A percentile compares a stretch with the other conserved stretches of the same genome.
phyloP scores from a whole-genome alignment of 1,140 invertebrate species.

The Calliopsis andreniformis region DNA sequence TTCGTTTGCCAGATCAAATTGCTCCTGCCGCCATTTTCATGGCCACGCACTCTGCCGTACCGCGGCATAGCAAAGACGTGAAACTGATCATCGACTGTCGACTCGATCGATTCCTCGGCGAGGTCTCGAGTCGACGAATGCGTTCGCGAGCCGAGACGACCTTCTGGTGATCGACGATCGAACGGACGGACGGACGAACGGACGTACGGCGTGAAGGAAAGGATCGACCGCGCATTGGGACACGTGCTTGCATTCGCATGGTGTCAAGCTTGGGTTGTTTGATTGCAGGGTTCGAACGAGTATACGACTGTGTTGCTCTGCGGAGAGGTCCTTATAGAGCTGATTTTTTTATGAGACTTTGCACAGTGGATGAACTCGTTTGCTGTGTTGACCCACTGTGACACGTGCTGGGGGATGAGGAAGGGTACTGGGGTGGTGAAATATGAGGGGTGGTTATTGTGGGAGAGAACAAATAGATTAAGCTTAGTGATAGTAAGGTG shows the following conservation, averaged over 20 bases:
- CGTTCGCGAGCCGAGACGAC: conserved; percentile 34
- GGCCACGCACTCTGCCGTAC: background rate
- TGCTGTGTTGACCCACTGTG: too few species aligned
- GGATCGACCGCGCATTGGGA: background rate
- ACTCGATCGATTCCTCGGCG: conserved; percentile 29
- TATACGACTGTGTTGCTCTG: too few species aligned
- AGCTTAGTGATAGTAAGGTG: too few species aligned
- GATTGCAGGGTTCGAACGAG: background rate
- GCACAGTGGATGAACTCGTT: too few species aligned
- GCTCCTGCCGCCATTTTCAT: conserved; percentile 5
- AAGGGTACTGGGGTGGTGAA: too few species aligned
- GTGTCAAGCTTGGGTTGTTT: background rate
- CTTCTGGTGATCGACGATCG: conserved; percentile 29
- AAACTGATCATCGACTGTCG: conserved; percentile 38
- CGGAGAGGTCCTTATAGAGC: too few species aligned
- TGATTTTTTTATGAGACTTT: too few species aligned
- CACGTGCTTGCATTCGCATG: background rate
- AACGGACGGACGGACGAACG: conserved; percentile 23
- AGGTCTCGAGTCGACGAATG: conserved; percentile 3
- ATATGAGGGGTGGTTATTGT: too few species aligned
- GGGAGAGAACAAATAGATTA: too few species aligned
- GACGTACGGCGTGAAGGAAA: background rate
- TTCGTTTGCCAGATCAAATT: background rate
- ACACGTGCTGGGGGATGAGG: too few species aligned
- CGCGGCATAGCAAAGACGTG: conserved; percentile 22